phyloP scores from a whole-genome alignment of 2,888 invertebrate genomes.

The Euphydryas editha region DNA sequence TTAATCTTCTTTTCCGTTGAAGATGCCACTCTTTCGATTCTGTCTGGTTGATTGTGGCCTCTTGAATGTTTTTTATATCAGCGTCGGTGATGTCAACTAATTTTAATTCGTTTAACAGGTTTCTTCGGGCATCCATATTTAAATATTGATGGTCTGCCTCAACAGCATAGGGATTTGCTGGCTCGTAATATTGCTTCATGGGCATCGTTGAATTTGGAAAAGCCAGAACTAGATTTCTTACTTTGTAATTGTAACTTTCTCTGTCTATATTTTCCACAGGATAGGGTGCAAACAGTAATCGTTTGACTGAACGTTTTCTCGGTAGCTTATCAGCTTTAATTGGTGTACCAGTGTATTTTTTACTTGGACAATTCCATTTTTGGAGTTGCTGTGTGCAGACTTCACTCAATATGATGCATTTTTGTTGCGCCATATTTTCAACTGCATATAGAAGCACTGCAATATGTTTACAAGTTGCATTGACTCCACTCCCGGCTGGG shows the following conservation, averaged over 20 bases:
- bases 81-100: not conserved
- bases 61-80: not conserved
- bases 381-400: not conserved
- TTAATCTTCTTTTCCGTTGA: not conserved
- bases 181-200: slow-evolving; percentile 25
- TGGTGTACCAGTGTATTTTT: too few relatives aligned
- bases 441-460: not conserved
- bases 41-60: too few relatives aligned
- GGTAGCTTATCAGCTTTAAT: too few relatives aligned
- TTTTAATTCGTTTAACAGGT: not conserved
- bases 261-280: not conserved
- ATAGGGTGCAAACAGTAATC: not conserved
- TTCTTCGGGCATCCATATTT: not conserved
- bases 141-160: slow-evolving; percentile 23
- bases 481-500: slow-evolving; percentile 3
- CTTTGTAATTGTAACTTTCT: slow-evolving; percentile 7
- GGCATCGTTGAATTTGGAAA: slow-evolving; percentile 21
- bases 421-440: slow-evolving; percentile 5
- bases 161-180: slow-evolving; percentile 29
- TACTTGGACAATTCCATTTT: not conserved
- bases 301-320: not conserved
- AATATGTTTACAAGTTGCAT: slow-evolving; percentile 14
- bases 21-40: too few relatives aligned
- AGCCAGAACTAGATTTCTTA: slow-evolving; percentile 12
- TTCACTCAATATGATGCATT: not conserved